These are phyloP conservation scores for Lerema accius DNA, from an alignment of 1,140 invertebrate species.

Conservation along the genomic window DNA sequence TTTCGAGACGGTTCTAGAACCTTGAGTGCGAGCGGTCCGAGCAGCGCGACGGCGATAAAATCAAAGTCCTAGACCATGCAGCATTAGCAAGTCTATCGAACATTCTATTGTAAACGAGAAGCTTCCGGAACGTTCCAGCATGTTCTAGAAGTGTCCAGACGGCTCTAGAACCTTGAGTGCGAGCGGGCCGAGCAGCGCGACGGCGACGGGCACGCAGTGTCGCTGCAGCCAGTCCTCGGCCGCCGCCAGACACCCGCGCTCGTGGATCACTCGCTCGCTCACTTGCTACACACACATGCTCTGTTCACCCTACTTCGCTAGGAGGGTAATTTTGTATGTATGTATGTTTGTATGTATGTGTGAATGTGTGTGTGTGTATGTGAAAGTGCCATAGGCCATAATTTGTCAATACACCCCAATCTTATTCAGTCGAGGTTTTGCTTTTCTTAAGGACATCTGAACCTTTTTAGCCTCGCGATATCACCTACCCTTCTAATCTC, in stretches of 20 bases:
- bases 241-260: constrained; percentile 95
- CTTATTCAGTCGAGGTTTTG: too few species aligned
- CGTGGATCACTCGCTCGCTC: constrained; percentile 94
- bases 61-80: neutral
- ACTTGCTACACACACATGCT: constrained; percentile 80
- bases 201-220: constrained; percentile 94
- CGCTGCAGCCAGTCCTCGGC: constrained; percentile 97
- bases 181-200: constrained; percentile 90
- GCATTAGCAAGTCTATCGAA: neutral
- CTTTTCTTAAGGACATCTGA: too few species aligned
- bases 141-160: neutral
- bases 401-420: too few species aligned
- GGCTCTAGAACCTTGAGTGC: constrained; percentile 89
- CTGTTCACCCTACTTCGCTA: too few species aligned
- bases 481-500: too few species aligned
- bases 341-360: too few species aligned
- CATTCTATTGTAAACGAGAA: too few species aligned
- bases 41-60: constrained; percentile 91
- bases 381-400: too few species aligned
- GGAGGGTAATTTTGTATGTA: too few species aligned
- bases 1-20: constrained; percentile 73
- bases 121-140: too few species aligned
- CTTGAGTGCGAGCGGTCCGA: constrained; percentile 93
- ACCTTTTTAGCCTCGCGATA: too few species aligned
- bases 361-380: too few species aligned